These are phyloP conservation scores for Myotis planiceps DNA, from an alignment of 2,797 vertebrate species.

Conservation along the genomic window DNA sequence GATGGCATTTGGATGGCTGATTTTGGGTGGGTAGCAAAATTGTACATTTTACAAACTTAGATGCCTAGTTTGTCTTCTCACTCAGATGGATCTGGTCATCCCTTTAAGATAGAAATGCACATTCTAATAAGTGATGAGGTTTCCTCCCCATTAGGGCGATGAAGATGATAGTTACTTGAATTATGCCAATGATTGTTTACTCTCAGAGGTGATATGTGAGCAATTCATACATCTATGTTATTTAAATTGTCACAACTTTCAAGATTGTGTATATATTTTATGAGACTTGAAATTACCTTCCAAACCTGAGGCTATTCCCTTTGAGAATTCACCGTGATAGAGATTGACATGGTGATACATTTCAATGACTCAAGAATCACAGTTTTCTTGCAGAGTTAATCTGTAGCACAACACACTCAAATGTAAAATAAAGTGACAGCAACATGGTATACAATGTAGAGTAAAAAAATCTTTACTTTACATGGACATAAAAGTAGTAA, in stretches of 20 bases:
- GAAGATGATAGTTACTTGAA: neutral
- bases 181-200: neutral
- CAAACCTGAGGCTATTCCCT: neutral
- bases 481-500: neutral
- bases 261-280: neutral
- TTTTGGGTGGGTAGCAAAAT: neutral
- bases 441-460: neutral
- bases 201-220: neutral
- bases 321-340: neutral
- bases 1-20: neutral
- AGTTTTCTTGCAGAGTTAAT: conserved; percentile 36
- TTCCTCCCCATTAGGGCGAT: neutral
- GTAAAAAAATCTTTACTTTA: neutral
- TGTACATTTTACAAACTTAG: neutral
- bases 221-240: neutral
- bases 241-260: neutral
- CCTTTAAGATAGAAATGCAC: neutral
- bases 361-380: neutral
- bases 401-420: neutral
- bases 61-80: neutral
- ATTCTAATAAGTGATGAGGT: neutral
- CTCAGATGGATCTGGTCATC: neutral
- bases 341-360: neutral
- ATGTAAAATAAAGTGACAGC: neutral
- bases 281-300: neutral